Percentiles rank a stretch among this genome's conserved stretches.
Conservation (phyloP, 92 coral and sea anemone species). For the Bergia puertoricense region DNA sequence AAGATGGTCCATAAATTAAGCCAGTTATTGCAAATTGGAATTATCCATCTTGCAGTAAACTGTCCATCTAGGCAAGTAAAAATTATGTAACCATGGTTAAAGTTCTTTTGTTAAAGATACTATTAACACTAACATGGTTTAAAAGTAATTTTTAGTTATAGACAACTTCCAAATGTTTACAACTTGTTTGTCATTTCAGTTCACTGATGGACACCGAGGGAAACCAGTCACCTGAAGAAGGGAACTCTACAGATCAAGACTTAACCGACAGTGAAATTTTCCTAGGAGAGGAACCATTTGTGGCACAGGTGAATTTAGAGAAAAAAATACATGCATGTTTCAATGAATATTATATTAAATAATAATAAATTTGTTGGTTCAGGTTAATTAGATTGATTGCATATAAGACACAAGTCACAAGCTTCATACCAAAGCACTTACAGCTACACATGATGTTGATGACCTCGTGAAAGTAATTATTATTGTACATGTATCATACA, state of each 20-base stretch:
- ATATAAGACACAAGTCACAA: background rate
- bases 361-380: background rate
- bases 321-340: background rate
- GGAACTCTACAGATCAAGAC: slow-evolving; percentile 22
- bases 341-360: background rate
- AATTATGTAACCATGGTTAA: no score
- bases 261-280: slow-evolving; percentile 74
- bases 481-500: no score
- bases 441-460: no score
- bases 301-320: slow-evolving; percentile 41
- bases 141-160: no score
- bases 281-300: slow-evolving; percentile 67
- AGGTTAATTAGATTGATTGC: background rate
- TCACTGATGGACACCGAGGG: background rate
- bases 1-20: no score
- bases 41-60: no score
- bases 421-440: background rate
- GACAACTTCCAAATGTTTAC: background rate
- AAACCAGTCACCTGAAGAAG: background rate
- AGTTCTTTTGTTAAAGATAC: no score
- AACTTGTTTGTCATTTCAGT: slow-evolving; percentile 4
- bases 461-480: no score
- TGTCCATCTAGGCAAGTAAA: no score
- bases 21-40: no score
- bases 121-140: no score